phyloP scores from a whole-genome alignment of 2,888 invertebrate genomes.

The Drosophila maculinotata region DNA sequence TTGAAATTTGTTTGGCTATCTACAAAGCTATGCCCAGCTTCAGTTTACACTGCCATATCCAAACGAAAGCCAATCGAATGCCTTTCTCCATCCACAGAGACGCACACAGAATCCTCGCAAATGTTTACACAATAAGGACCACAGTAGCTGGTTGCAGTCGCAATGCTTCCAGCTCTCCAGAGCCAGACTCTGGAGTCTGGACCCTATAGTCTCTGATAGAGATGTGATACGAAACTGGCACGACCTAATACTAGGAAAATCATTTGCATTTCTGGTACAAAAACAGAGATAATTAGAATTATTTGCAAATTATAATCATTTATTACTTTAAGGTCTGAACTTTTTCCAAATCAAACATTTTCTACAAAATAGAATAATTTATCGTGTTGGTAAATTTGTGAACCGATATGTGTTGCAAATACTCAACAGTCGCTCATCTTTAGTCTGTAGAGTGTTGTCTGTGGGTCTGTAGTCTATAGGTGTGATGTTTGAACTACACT shows the following conservation, averaged over 20 bases:
- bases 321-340: no score
- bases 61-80: conserved; percentile 19
- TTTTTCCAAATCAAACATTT: no score
- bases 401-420: no score
- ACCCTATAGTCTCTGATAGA: conserved; percentile 15
- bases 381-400: no score
- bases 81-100: background rate
- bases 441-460: conserved; percentile 9
- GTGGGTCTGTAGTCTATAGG: conserved; percentile 47
- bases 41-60: conserved; percentile 11
- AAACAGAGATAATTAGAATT: no score
- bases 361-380: no score
- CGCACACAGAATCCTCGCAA: conserved; percentile 11
- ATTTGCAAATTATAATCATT: no score
- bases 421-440: background rate
- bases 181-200: conserved; percentile 30
- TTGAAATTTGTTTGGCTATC: conserved; percentile 25
- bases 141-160: conserved; percentile 28
- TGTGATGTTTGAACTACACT: conserved; percentile 82
- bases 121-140: conserved; percentile 44
- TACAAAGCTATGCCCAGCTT: background rate
- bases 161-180: conserved; percentile 24
- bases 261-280: no score
- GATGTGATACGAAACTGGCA: background rate
- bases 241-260: background rate